Conservation (phyloP, 2,113 vertebrate species). For the Tetraodon nigroviridis region DNA sequence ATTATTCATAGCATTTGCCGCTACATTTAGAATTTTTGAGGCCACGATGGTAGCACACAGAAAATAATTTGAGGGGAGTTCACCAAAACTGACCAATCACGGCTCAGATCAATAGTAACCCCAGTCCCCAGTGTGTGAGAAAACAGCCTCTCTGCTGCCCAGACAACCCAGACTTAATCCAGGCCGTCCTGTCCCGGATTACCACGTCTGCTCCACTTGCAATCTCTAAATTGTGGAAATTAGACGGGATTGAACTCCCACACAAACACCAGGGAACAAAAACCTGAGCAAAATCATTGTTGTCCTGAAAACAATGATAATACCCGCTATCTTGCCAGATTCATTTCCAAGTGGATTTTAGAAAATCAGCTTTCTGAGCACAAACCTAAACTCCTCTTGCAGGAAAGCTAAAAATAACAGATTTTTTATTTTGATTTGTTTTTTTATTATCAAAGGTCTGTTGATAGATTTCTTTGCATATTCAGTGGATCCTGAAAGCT, state of each 20-base stretch:
- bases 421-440: no score
- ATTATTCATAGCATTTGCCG: background rate
- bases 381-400: slow-evolving; percentile 22
- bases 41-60: slow-evolving; percentile 1
- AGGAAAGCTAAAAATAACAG: background rate
- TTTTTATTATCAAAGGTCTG: no score
- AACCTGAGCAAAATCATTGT: slow-evolving; percentile 1
- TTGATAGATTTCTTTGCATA: no score
- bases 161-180: slow-evolving; percentile 66
- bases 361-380: slow-evolving; percentile 23
- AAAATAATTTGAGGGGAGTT: slow-evolving; percentile 13
- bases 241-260: slow-evolving; percentile 39
- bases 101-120: slow-evolving; percentile 28
- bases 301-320: slow-evolving; percentile 23
- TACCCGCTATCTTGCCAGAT: slow-evolving; percentile 30
- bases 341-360: slow-evolving; percentile 21
- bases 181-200: slow-evolving; percentile 59
- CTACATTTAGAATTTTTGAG: background rate
- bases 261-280: background rate
- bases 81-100: slow-evolving; percentile 27
- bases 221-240: slow-evolving; percentile 46
- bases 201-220: slow-evolving; percentile 48
- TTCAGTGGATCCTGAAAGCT: slow-evolving; percentile 7
- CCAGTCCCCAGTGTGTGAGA: slow-evolving; percentile 29
- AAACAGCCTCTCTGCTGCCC: slow-evolving; percentile 46